A percentile compares a stretch with the other conserved stretches of the same genome.
phyloP scores from a whole-genome alignment of 1,140 invertebrate genomes.

The Parasteatoda tepidariorum region DNA sequence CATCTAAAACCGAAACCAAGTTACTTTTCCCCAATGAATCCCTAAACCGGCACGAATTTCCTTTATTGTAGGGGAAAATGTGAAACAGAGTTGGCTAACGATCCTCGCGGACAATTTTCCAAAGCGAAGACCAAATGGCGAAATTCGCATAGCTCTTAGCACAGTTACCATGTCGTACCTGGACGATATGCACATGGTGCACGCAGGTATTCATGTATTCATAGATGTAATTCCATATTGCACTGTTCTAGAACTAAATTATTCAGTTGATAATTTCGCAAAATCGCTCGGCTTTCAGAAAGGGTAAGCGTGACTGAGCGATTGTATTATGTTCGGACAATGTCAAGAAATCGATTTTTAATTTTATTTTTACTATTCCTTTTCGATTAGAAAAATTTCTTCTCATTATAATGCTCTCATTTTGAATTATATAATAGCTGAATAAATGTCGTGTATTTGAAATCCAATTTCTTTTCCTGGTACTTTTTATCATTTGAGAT shows the following conservation, averaged over 20 bases:
- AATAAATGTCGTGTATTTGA: too few relatives aligned
- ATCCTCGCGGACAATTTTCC: slow-evolving; percentile 34
- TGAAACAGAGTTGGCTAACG: slow-evolving; percentile 11
- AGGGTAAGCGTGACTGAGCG: slow-evolving; percentile 14
- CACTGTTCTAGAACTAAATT: slow-evolving; percentile 27
- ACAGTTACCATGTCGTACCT: slow-evolving; percentile 33
- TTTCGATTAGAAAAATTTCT: too few relatives aligned
- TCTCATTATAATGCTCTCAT: too few relatives aligned
- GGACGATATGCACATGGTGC: slow-evolving; percentile 8
- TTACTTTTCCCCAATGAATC: slow-evolving; percentile 4
- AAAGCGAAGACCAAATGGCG: slow-evolving; percentile 28
- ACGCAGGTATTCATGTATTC: slow-evolving; percentile 20
- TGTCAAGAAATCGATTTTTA: slow-evolving; percentile 7
- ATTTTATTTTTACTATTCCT: too few relatives aligned
- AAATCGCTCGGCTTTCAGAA: slow-evolving; percentile 27
- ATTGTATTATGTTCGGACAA: not conserved
- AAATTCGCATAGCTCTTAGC: not conserved
- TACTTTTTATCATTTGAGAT: too few relatives aligned
- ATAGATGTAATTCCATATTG: slow-evolving; percentile 28
- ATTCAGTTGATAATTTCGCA: slow-evolving; percentile 40
- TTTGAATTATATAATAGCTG: too few relatives aligned
- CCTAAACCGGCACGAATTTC: not conserved
- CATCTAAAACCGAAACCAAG: slow-evolving; percentile 11
- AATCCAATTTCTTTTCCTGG: too few relatives aligned
- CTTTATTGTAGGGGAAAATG: not conserved